Evolutionary conservation across 2,113 vertebrate genomes (phyloP), one percentile per base, ranked within the genome.

Genomic region (Fulmarus glacialis): DNA sequence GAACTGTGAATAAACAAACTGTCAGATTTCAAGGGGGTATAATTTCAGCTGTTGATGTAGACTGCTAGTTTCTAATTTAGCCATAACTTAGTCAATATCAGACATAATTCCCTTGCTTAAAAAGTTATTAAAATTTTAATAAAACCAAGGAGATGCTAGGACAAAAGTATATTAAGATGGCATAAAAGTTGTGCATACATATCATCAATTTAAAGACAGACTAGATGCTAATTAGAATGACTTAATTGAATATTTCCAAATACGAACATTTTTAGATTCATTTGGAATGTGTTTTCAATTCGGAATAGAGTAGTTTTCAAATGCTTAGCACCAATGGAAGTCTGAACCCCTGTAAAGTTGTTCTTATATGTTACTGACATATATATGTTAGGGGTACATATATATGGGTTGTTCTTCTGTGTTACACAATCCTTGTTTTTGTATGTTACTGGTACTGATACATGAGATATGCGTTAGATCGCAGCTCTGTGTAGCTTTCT

Each of bases 61-160:
- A 66, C 63, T 8, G 1, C 38, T 24, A 15, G n/a, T 22, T 93
- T 84, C 75, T 71, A 59, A 67, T 56, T 87, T 71, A 94, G 63
- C 38, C 21, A 34, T 63, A 96, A 75, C 40, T 93, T 80, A 66
- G 42, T 15, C 86, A 93, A 36, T 75, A 92, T 32, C 63, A 92
- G 59, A 55, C 38, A 52, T 87, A 94, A 92, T 79, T 82, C 83
- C 81, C 47, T 82, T 75, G 68, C 80, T 96, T 92, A 29, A 71
- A 17, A 95, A 63, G 68, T 87, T 89, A 95, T 89, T 93, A 82
- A 55, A 68, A 84, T 74, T 89, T 89, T 90, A 89, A 96, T 96
- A 79, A 97, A 89, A 71, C 23, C 86, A 84, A 71, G 86, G 86
- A 92, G 52, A 48, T 84, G 34, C 45, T 67, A 60, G 15, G 40